Base-by-base conservation (phyloP, 2,113 vertebrate species). In the Cochlearius cochlearius region DNA sequence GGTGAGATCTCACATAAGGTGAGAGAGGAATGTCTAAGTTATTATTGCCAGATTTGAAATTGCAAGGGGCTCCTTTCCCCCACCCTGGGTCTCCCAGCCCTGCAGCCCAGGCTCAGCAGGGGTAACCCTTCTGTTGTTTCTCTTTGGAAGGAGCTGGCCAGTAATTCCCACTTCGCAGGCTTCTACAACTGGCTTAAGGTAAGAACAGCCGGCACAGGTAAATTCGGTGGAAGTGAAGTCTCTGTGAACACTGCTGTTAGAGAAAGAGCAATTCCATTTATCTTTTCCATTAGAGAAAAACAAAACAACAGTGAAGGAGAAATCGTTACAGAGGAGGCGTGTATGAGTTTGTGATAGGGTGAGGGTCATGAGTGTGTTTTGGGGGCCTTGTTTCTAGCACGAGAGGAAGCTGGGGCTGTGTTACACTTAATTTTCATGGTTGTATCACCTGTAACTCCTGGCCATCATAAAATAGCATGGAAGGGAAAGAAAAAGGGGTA, bases 151-250 rank as follows among this genome's bases (percentile, higher is more conserved):
- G 99, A 99, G 93, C 94, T 99, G 94, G 98, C 98, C 74, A 94
- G 98, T 85, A 98, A 98, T 83, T 81, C 80, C 17, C 88, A 98
- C 39, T 97, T 99, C 21, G 92, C 59, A 8, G 21, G 29, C 41
- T 99, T 99, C 95, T 97, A 97, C 9, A 13, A 69, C 36, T 98
- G 98, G 97, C 86, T 98, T 60, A 98, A 98, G 98, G 99, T 99
- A 98, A 98, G 94, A 90, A 29, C 62, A 77, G 55, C 68, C 21
- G 7, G 3, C 80, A 38, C 0, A 0, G 38, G 68, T 91, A 59
- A 75, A 63, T 36, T 91, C 2, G 7, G 36, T 60, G 15, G 38
- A 64, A 82, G 17, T 34, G 7, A 94, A 72, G 17, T 38, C 16
- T 52, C 39, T 84, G 41, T 77, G 50, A 72, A 64, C 9, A 2